These are phyloP conservation scores for Miltochrista miniata DNA, from an alignment of 2,888 invertebrate genomes.

Conservation along the genomic window DNA sequence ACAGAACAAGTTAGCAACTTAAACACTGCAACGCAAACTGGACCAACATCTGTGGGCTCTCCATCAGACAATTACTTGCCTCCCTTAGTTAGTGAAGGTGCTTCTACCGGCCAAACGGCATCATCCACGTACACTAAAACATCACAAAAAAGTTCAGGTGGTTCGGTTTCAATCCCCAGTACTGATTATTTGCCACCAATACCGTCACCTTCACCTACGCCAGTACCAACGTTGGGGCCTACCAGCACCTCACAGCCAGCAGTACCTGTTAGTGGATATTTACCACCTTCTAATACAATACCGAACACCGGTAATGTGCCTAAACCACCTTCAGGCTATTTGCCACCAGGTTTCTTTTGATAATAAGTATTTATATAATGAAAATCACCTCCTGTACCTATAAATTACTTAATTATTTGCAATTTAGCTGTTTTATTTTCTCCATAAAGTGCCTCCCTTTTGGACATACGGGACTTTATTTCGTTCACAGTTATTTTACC, in stretches of 20 bases:
- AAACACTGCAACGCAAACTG: constrained; percentile 6
- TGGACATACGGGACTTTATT: too few species aligned
- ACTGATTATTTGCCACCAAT: constrained; percentile 43
- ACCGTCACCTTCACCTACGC: constrained; percentile 20
- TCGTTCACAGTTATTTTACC: too few species aligned
- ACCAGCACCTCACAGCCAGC: constrained; percentile 19
- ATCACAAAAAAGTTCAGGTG: constrained; percentile 21
- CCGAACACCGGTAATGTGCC: constrained; percentile 37
- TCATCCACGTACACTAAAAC: constrained; percentile 13
- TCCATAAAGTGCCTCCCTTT: too few species aligned
- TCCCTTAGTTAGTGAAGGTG: constrained; percentile 26
- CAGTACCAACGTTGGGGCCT: constrained; percentile 29
- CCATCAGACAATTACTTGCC: constrained; percentile 49
- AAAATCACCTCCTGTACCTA: too few species aligned
- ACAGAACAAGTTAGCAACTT: constrained; percentile 14
- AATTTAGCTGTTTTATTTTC: too few species aligned
- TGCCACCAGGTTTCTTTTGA: constrained; percentile 52
- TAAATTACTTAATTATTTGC: too few species aligned
- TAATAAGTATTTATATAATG: too few species aligned
- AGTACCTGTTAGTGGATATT: constrained; percentile 39
- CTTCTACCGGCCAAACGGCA: constrained; percentile 10
- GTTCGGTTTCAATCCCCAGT: constrained; percentile 32
- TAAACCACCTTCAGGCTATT: constrained; percentile 62
- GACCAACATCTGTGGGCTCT: constrained; percentile 18
- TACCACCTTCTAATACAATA: constrained; percentile 44